Percentiles rank a stretch among this genome's conserved stretches.
These are phyloP conservation scores for Drosophila arizonae DNA, from an alignment of 1,140 invertebrate species.

Conservation along the genomic window DNA sequence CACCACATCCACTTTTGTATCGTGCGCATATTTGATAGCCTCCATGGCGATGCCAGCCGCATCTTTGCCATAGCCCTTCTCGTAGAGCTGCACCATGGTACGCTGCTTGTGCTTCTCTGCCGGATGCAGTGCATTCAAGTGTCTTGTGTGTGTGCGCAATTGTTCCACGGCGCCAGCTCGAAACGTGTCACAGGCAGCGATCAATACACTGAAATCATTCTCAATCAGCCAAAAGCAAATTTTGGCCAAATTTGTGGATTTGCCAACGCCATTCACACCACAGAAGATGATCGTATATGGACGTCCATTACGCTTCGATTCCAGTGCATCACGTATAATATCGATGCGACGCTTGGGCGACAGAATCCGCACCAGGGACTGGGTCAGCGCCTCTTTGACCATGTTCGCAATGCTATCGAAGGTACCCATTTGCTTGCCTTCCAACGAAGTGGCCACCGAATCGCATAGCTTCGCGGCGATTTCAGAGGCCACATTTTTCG, in stretches of 20 bases:
- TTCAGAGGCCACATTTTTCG: slow-evolving; percentile 98
- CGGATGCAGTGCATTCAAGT: slow-evolving; percentile 97
- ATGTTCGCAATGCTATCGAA: slow-evolving; percentile 95
- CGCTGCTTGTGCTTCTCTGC: slow-evolving; percentile 87
- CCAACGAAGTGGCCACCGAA: slow-evolving; percentile 95
- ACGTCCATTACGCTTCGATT: slow-evolving; percentile 90
- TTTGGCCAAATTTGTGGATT: slow-evolving; percentile 99
- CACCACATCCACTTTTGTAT: slow-evolving; percentile 94
- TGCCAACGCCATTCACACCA: slow-evolving; percentile 99
- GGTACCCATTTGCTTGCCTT: slow-evolving; percentile 96
- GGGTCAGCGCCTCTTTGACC: slow-evolving; percentile 91
- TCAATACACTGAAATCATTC: slow-evolving; percentile 97
- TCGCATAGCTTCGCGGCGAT: slow-evolving; percentile 97
- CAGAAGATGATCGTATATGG: slow-evolving; percentile 99
- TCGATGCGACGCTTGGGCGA: slow-evolving; percentile 97
- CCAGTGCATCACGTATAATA: slow-evolving; percentile 97
- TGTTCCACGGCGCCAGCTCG: slow-evolving; percentile 99
- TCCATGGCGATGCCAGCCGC: slow-evolving; percentile 98
- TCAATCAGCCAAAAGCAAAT: slow-evolving; percentile 99
- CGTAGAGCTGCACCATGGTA: slow-evolving; percentile 96
- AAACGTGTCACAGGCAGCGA: slow-evolving; percentile 99
- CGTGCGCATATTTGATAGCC: slow-evolving; percentile 94
- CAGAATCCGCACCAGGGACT: slow-evolving; percentile 94
- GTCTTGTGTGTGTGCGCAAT: slow-evolving; percentile 95
- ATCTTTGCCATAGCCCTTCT: slow-evolving; percentile 99